Evolutionary conservation across 2,113 vertebrate genomes (phyloP).

Genomic region (Suricata suricatta): DNA sequence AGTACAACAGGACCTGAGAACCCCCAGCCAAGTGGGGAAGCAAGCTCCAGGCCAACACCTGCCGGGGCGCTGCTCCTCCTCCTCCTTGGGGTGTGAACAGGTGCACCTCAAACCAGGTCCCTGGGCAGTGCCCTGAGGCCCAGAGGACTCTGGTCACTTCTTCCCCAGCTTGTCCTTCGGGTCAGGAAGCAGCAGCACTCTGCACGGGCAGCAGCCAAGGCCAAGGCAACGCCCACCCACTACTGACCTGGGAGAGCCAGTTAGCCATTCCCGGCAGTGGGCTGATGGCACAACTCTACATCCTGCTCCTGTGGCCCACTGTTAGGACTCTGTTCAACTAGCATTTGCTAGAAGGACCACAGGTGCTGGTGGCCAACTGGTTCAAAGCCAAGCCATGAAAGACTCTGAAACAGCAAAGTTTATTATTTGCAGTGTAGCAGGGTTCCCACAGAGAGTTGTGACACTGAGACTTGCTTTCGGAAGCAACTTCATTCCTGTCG

Average conservation of each 20-base stretch:
- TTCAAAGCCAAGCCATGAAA: not conserved
- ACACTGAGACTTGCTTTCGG: no score
- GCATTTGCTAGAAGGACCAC: not conserved
- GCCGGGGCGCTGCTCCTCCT: not conserved
- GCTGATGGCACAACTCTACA: not conserved
- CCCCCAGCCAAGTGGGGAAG: not conserved
- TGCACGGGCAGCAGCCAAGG: not conserved
- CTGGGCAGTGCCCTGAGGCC: not conserved
- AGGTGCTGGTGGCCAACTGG: not conserved
- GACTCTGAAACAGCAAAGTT: not conserved
- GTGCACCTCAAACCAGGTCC: not conserved
- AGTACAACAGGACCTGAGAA: not conserved
- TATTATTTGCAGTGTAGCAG: no score
- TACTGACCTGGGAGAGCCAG: no score
- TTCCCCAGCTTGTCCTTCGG: not conserved
- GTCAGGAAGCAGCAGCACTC: not conserved
- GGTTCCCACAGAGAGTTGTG: no score
- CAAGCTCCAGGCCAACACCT: not conserved
- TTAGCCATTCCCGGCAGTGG: not conserved
- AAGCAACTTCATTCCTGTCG: no score
- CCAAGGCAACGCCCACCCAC: not conserved
- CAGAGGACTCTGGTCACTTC: not conserved
- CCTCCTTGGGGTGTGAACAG: fast-evolving
- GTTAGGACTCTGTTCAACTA: not conserved
- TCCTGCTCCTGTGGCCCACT: not conserved